Base-by-base conservation (phyloP, 2,797 vertebrate species). In the Parauchenoglanis punctatus region DNA sequence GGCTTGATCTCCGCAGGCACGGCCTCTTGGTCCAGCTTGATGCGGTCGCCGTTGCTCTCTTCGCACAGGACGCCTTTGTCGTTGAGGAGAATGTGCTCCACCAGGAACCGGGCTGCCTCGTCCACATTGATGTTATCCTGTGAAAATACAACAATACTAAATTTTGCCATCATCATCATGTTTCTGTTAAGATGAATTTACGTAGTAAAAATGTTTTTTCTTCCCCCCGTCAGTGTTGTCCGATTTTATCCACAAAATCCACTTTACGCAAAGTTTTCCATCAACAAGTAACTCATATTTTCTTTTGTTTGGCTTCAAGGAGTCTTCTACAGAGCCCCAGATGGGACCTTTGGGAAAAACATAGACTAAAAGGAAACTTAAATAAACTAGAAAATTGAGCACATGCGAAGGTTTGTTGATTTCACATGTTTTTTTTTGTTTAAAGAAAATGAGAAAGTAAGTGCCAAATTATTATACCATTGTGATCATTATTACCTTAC, bases 71-170 rank as follows among this genome's bases (percentile, higher is more conserved):
- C 95, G 87, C 94, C 95, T 94, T 97, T 97, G 91, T 97, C 96
- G 49, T 97, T 99, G 23, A 94, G 93, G 89, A 99, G 96, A 91
- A 99, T 98, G 87, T 97, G 97, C 92, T 98, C 97, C 92, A 99
- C 98, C 93, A 99, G 94, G 94, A 99, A 99, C 70, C 95, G 96
- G n/a, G 98, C 96, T 0, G 99, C 99, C 91, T 99, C 98, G 0
- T 99, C 98, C 82, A 99, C 98, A 61, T 99, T 99, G 91, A 99
- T 95, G 92, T 99, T 99, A 92, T 99, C 98, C 99, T 99, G 31
- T 18, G 2, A 20, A 72, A 44, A 72, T 20, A 44, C 1, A 17
- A 15, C 44, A 17, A 72, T 40, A 70, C 7, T 7, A 11, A 10
- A 63, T 11, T 11, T 12, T n/a, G 25, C 25, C 2, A 23, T 61